A percentile compares a stretch with the other conserved stretches of the same genome.
These are phyloP conservation scores for Ichneumon xanthorius DNA, from an alignment of 2,888 invertebrate species.

Conservation along the genomic window DNA sequence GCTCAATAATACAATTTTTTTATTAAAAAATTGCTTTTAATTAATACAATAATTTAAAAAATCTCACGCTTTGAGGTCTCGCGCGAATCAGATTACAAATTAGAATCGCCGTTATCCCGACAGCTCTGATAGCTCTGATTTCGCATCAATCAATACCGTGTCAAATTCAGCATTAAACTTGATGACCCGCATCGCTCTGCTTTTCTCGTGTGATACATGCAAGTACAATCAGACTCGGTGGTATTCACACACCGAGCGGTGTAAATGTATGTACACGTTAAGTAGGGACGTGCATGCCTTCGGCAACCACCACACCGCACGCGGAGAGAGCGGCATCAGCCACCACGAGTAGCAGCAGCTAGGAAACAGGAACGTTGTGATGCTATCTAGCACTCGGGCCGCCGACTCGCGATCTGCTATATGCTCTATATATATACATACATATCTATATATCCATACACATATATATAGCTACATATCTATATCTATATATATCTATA, in stretches of 20 bases:
- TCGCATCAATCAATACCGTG: not conserved
- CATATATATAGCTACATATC: not conserved
- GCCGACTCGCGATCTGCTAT: conserved; percentile 53
- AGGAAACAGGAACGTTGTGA: conserved; percentile 68
- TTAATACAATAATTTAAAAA: not conserved
- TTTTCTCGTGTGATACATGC: conserved; percentile 10
- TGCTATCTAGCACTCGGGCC: conserved; percentile 70
- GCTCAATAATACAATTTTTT: too few species aligned
- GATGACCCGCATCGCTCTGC: not conserved
- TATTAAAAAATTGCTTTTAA: too few species aligned
- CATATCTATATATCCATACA: conserved; percentile 10
- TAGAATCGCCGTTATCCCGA: not conserved
- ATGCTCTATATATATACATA: not conserved
- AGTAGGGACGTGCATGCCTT: conserved; percentile 68
- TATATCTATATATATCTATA: not conserved
- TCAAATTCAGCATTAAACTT: not conserved
- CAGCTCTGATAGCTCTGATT: not conserved
- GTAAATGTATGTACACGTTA: conserved; percentile 56
- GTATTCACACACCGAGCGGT: conserved; percentile 14
- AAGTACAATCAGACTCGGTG: conserved; percentile 6
- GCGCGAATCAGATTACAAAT: not conserved
- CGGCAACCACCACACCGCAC: conserved; percentile 60
- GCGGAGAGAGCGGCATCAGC: conserved; percentile 57
- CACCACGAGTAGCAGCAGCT: conserved; percentile 55
- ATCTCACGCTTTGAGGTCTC: not conserved